Conservation (phyloP, 2,888 invertebrate genomes). For the Spilarctia lutea region DNA sequence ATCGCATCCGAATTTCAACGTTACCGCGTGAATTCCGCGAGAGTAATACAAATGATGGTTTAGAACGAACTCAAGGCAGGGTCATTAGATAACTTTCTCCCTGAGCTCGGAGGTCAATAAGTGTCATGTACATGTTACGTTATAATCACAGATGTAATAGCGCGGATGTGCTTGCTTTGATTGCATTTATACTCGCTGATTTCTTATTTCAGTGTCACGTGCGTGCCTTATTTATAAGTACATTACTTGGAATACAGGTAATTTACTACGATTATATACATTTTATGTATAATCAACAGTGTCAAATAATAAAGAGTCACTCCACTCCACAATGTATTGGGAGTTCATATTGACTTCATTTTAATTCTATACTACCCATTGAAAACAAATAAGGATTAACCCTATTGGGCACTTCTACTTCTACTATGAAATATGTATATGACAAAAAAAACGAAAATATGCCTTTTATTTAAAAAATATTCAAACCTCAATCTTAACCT, state of each 20-base stretch:
- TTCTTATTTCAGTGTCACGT: background rate
- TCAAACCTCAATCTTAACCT: too few species aligned
- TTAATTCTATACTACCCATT: too few species aligned
- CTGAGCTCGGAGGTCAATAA: conserved; percentile 35
- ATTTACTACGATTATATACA: too few species aligned
- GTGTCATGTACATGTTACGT: conserved; percentile 21
- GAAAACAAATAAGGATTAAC: too few species aligned
- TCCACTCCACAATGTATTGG: background rate
- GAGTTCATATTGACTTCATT: too few species aligned
- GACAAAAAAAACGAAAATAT: too few species aligned
- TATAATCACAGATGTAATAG: conserved; percentile 17
- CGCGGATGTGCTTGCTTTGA: conserved; percentile 13
- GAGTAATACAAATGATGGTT: conserved; percentile 24
- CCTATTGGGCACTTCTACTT: too few species aligned
- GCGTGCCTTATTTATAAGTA: background rate
- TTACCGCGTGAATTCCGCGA: conserved; percentile 1
- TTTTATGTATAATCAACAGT: background rate
- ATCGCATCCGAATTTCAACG: conserved; percentile 20
- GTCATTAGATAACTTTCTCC: conserved; percentile 36
- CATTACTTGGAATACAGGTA: background rate
- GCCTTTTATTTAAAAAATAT: too few species aligned
- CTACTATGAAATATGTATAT: too few species aligned
- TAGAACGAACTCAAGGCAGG: conserved; percentile 20
- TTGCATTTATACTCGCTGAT: background rate
- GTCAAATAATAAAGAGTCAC: background rate